Conservation (phyloP, 2,888 invertebrate genomes). For the Lydus trimaculatus region DNA sequence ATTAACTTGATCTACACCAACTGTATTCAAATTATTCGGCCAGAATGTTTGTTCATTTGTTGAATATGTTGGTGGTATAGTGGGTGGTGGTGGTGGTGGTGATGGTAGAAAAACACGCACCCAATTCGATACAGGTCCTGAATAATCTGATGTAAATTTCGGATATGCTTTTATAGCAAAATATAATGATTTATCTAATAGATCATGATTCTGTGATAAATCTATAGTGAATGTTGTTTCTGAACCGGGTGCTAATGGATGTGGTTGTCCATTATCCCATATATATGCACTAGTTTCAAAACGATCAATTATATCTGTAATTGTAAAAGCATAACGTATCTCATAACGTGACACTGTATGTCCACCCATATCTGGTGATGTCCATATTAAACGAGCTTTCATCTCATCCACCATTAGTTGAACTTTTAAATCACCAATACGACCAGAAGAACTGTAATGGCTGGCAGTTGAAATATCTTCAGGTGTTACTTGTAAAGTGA, state of each 20-base stretch:
- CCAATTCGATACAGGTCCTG: conserved; percentile 65
- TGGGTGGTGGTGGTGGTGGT: conserved; percentile 64
- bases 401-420: conserved; percentile 60
- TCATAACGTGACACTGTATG: conserved; percentile 63
- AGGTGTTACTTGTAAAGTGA: conserved; percentile 59
- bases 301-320: conserved; percentile 61
- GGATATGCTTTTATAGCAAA: conserved; percentile 64
- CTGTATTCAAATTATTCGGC: conserved; percentile 53
- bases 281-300: conserved; percentile 59
- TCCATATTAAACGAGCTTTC: conserved; percentile 65
- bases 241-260: conserved; percentile 63
- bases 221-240: conserved; percentile 63
- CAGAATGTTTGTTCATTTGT: conserved; percentile 56
- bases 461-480: conserved; percentile 55
- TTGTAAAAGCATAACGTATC: conserved; percentile 60
- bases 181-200: conserved; percentile 63
- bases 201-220: conserved; percentile 59
- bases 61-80: conserved; percentile 57
- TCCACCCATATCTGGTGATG: conserved; percentile 67
- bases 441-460: conserved; percentile 59
- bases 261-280: conserved; percentile 61
- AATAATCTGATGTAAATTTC: conserved; percentile 51
- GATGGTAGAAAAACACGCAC: conserved; percentile 63
- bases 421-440: conserved; percentile 65
- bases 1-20: conserved; percentile 52